These are phyloP conservation scores for Diplazon laetatorius DNA, from an alignment of 2,888 invertebrate species.

Conservation along the genomic window DNA sequence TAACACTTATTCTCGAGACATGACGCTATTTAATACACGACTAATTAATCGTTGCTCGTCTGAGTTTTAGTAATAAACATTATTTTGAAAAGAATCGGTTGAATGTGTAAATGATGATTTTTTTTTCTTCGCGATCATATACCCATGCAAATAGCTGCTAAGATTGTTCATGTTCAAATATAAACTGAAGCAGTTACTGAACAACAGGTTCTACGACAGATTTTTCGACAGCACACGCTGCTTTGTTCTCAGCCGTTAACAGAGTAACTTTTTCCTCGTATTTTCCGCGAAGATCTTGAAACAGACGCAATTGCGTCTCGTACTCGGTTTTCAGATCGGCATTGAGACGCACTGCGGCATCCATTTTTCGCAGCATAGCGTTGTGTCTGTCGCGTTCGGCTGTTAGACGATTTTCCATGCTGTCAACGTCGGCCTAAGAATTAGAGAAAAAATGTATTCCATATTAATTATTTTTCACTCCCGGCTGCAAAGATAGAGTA, in stretches of 20 bases:
- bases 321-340: slow-evolving; percentile 91
- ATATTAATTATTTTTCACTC: background rate
- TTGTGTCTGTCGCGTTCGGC: slow-evolving; percentile 89
- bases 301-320: slow-evolving; percentile 89
- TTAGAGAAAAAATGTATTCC: background rate
- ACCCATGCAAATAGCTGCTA: background rate
- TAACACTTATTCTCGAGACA: slow-evolving; percentile 6
- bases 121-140: background rate
- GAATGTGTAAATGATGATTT: background rate
- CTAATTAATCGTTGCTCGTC: background rate
- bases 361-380: slow-evolving; percentile 88
- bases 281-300: slow-evolving; percentile 87
- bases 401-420: slow-evolving; percentile 88
- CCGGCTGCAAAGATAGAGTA: background rate
- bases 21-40: background rate
- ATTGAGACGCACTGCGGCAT: slow-evolving; percentile 88
- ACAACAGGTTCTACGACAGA: slow-evolving; percentile 9
- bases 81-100: background rate
- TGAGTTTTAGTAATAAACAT: slow-evolving; percentile 8
- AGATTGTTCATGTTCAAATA: background rate
- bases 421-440: slow-evolving; percentile 86
- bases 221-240: slow-evolving; percentile 58
- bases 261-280: slow-evolving; percentile 87
- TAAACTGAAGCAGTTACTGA: slow-evolving; percentile 26
- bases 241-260: slow-evolving; percentile 84